These are phyloP conservation scores for Acleris cristana DNA, from an alignment of 2,888 invertebrate genomes.

Conservation along the genomic window DNA sequence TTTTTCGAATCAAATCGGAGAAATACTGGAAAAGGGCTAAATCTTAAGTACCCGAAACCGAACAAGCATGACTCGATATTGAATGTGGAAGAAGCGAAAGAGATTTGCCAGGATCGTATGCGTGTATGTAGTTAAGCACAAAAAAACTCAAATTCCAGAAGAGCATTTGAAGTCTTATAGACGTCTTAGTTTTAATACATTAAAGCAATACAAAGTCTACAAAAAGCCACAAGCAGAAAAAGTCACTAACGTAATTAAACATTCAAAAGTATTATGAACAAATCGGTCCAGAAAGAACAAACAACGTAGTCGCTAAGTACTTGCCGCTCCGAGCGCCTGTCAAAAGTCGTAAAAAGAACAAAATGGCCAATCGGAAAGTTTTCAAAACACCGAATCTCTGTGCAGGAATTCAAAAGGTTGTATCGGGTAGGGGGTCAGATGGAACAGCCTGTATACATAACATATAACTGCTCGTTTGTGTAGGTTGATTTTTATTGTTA, in stretches of 20 bases:
- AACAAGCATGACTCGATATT: too few species aligned
- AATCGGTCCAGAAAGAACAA: conserved; percentile 37
- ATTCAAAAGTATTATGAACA: neutral
- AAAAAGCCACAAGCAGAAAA: neutral
- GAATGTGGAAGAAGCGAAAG: too few species aligned
- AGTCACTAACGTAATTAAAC: neutral
- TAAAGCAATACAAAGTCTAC: too few species aligned
- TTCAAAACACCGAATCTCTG: conserved; percentile 58
- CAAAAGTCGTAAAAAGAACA: conserved; percentile 53
- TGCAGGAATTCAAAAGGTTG: conserved; percentile 49
- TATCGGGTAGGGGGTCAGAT: conserved; percentile 29
- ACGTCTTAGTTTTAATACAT: too few species aligned
- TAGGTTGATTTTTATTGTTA: neutral
- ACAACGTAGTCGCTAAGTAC: conserved; percentile 41
- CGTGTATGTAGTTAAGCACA: too few species aligned
- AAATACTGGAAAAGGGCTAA: too few species aligned
- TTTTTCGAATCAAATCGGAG: too few species aligned
- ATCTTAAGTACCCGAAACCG: too few species aligned
- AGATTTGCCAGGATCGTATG: too few species aligned
- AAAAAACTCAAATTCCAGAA: too few species aligned
- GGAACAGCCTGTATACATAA: neutral
- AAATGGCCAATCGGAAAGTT: conserved; percentile 65
- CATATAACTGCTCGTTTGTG: neutral
- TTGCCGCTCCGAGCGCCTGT: conserved; percentile 41
- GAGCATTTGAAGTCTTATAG: too few species aligned